Percentiles rank a stretch among this genome's conserved stretches.
These are phyloP conservation scores for Paelopatides confundens DNA, from an alignment of 53 echinoderm and acorn worm species.

Conservation along the genomic window DNA sequence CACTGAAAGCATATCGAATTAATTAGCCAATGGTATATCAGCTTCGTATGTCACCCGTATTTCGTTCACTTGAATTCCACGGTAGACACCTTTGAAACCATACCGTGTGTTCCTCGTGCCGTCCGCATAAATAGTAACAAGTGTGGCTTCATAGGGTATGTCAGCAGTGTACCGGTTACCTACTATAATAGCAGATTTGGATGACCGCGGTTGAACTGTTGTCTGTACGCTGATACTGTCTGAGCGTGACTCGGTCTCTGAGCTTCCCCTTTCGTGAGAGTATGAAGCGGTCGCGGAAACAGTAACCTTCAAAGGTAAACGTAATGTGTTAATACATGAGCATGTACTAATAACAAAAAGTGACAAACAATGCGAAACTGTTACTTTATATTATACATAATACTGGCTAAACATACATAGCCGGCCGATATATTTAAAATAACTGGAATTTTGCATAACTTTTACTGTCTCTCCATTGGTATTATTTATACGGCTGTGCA, in stretches of 20 bases:
- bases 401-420: too few relatives aligned
- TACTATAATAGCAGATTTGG: neutral
- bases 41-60: neutral
- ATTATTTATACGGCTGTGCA: too few relatives aligned
- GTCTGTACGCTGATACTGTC: neutral
- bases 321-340: too few relatives aligned
- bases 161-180: neutral
- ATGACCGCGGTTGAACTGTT: neutral
- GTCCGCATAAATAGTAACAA: neutral
- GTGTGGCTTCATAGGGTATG: neutral
- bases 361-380: too few relatives aligned
- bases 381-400: too few relatives aligned
- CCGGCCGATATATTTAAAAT: too few relatives aligned
- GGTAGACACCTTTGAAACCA: neutral
- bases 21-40: neutral
- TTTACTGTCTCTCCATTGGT: too few relatives aligned
- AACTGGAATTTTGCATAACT: too few relatives aligned
- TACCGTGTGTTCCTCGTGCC: neutral
- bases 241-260: neutral
- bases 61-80: neutral
- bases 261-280: neutral
- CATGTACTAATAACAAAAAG: too few relatives aligned
- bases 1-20: too few relatives aligned
- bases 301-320: too few relatives aligned
- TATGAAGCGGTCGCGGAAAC: neutral